Evolutionary conservation across 2,113 vertebrate genomes (phyloP), one percentile per base, ranked within the genome.

Genomic region (Gobius niger): DNA sequence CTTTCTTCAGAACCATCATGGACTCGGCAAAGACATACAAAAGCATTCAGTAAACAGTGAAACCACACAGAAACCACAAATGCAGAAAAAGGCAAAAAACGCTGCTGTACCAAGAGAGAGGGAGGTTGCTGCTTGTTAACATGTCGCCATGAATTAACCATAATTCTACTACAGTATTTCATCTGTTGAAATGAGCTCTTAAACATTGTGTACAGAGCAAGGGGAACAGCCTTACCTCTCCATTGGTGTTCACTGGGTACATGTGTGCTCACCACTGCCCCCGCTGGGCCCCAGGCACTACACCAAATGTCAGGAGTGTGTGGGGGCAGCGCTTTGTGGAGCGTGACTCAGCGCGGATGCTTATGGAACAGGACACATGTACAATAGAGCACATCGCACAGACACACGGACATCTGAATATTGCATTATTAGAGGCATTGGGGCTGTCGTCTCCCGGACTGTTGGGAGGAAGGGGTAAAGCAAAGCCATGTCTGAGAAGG

Each of bases 361-460:
- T 85, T 73, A 91, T 82, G 67, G 67, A 63, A 82, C 66, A 68
- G 70, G 88, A 90, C 87, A 86, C 86, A 70, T 79, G 62, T 62
- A 70, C 67, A 68, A 70, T 63, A 65, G 82, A 63, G 72, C 70
- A 60, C 75, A 78, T 74, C 84, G 76, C 40, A 79, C 60, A 34
- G 24, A n/a, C 73, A 72, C 78, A 61, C 78, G 71, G 19, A 3
- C 68, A 78, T 87, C 78, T 91, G 72, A 89, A 91, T 91, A 88
- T 90, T 89, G 82, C 85, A 88, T 90, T 34, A 34, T 34, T 34
- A 76, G 80, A 70, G 81, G 67, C 18, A 41, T 24, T 60, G 66
- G 19, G 69, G 67, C 60, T 59, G 44, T 54, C 66, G 69, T 65
- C 60, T 59, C 42, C 51, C 66, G 52, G 42, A 47, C 42, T 46